phyloP scores from a whole-genome alignment of 2,888 invertebrate species.

The Geotrupes spiniger region DNA sequence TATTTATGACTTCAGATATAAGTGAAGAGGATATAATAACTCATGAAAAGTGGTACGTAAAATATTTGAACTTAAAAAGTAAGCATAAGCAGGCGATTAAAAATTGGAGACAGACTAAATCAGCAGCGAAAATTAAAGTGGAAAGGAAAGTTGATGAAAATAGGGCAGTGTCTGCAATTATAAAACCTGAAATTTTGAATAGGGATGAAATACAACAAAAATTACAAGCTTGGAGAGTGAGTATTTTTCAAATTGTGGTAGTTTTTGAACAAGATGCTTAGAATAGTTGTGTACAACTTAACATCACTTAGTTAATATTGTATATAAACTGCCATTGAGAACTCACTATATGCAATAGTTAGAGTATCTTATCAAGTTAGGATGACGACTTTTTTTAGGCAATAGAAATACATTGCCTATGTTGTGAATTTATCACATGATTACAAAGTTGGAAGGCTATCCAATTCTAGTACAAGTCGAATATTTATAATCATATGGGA shows the following conservation, averaged over 20 bases:
- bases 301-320: too few species aligned
- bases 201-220: slow-evolving; percentile 28
- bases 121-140: slow-evolving; percentile 16
- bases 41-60: slow-evolving; percentile 54
- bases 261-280: too few species aligned
- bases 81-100: slow-evolving; percentile 48
- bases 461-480: too few species aligned
- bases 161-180: slow-evolving; percentile 10
- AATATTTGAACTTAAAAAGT: slow-evolving; percentile 48
- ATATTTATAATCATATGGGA: too few species aligned
- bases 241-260: slow-evolving; percentile 2
- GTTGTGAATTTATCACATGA: too few species aligned
- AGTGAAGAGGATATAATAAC: slow-evolving; percentile 45
- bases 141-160: slow-evolving; percentile 10
- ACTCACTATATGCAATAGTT: too few species aligned
- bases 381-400: too few species aligned
- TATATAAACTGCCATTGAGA: too few species aligned
- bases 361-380: too few species aligned
- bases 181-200: slow-evolving; percentile 9
- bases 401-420: too few species aligned
- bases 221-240: slow-evolving; percentile 38
- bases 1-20: slow-evolving; percentile 37
- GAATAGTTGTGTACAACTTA: too few species aligned
- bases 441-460: too few species aligned
- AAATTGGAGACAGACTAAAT: slow-evolving; percentile 48